Percentiles rank a stretch among this genome's conserved stretches.
Evolutionary conservation across 2,797 vertebrate species (phyloP).

Genomic region (Eleutherodactylus coqui): DNA sequence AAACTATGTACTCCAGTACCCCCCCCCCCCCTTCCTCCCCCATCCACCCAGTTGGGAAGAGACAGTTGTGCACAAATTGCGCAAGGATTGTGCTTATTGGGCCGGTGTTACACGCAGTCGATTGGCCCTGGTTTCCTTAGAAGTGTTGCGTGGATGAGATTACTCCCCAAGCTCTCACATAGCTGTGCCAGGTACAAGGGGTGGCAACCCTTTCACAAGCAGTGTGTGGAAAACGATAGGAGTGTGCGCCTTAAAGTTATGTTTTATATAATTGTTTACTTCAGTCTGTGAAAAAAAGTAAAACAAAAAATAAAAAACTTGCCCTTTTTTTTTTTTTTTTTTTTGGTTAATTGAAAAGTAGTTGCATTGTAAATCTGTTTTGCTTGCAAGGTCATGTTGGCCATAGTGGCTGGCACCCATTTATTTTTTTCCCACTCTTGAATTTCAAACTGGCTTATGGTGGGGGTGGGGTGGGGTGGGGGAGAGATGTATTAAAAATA

Average conservation of each 20-base stretch:
- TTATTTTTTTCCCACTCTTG: too few relatives aligned
- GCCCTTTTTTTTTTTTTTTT: neutral
- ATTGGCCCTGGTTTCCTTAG: conserved; percentile 1
- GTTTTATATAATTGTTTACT: conserved; percentile 82
- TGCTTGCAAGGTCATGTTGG: too few relatives aligned
- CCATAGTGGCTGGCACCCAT: too few relatives aligned
- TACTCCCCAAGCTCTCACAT: neutral
- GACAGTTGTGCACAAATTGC: neutral
- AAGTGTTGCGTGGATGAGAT: neutral
- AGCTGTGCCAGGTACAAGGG: conserved; percentile 52
- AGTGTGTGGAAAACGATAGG: conserved; percentile 41
- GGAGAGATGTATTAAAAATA: too few relatives aligned
- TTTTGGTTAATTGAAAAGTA: neutral
- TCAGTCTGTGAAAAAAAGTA: conserved; percentile 76
- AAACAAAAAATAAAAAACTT: conserved; percentile 28
- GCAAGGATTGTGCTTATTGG: neutral
- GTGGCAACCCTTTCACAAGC: conserved; percentile 38
- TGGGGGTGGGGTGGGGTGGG: too few relatives aligned
- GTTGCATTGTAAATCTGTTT: neutral
- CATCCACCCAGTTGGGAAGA: conserved; percentile 8
- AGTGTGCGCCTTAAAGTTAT: conserved; percentile 59
- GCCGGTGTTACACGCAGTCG: neutral
- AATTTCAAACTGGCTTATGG: too few relatives aligned
- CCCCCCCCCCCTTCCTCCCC: neutral
- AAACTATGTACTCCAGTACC: conserved; percentile 46